Evolutionary conservation across 2,888 invertebrate genomes (phyloP).

Genomic region (Seira ritae): DNA sequence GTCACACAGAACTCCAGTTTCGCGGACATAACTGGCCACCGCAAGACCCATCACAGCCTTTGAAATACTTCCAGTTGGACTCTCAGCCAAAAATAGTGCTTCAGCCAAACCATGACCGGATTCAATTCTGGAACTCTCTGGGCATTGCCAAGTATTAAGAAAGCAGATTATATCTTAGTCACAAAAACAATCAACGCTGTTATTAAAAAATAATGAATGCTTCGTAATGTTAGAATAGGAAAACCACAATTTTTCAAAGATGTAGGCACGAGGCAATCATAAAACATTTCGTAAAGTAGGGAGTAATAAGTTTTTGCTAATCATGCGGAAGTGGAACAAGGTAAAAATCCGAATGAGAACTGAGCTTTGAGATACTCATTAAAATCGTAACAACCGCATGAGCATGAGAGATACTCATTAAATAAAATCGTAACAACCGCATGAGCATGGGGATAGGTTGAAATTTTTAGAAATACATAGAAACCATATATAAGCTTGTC

Average conservation of each 20-base stretch:
- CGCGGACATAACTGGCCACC: conserved; percentile 45
- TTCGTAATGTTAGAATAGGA: background rate
- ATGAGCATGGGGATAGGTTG: background rate
- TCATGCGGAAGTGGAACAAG: background rate
- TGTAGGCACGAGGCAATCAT: background rate
- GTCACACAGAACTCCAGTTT: conserved; percentile 34
- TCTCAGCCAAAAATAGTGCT: conserved; percentile 42
- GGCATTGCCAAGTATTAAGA: conserved; percentile 24
- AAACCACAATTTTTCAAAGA: background rate
- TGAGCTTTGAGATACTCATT: background rate
- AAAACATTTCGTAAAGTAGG: background rate
- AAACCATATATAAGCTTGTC: too few species aligned
- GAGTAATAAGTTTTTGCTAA: background rate
- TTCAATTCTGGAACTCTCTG: conserved; percentile 60
- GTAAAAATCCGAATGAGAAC: background rate
- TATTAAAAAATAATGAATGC: background rate
- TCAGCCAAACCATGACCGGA: conserved; percentile 45
- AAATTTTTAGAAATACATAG: too few species aligned
- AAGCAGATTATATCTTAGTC: background rate
- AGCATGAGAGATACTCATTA: background rate
- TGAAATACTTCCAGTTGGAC: conserved; percentile 53
- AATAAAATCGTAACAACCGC: background rate
- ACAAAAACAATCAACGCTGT: background rate
- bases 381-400: background rate
- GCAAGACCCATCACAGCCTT: conserved; percentile 36